These are phyloP conservation scores for Drosophila saltans DNA, from an alignment of 1,140 invertebrate species.

Conservation along the genomic window DNA sequence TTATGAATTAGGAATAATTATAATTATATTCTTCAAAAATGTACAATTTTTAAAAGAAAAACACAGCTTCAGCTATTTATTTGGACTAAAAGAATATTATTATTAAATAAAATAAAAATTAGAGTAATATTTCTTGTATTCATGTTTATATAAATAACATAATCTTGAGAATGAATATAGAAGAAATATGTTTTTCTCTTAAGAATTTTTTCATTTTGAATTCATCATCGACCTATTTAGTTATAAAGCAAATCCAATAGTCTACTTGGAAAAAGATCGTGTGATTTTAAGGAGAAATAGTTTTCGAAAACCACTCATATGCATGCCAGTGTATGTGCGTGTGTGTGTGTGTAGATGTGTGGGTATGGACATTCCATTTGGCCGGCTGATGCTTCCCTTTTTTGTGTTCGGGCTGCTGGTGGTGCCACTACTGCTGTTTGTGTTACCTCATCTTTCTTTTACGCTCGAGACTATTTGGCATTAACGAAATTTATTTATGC, in stretches of 20 bases:
- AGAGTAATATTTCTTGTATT: too few relatives aligned
- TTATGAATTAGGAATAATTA: too few relatives aligned
- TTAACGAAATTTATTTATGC: constrained; percentile 82
- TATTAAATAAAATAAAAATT: too few relatives aligned
- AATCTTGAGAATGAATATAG: not conserved
- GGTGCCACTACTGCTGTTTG: constrained; percentile 41
- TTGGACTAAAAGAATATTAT: too few relatives aligned
- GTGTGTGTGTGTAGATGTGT: constrained; percentile 34
- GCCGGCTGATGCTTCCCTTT: constrained; percentile 34
- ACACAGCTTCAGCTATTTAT: too few relatives aligned
- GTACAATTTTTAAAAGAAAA: too few relatives aligned
- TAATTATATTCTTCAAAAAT: too few relatives aligned
- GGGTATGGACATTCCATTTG: constrained; percentile 58
- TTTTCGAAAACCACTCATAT: constrained; percentile 31
- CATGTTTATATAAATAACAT: not conserved
- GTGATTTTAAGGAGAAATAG: constrained; percentile 22
- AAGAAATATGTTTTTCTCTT: too few relatives aligned
- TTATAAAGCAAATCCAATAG: too few relatives aligned
- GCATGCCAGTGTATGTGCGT: not conserved
- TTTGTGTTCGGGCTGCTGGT: constrained; percentile 23
- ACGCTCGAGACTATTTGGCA: constrained; percentile 79
- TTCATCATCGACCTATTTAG: too few relatives aligned
- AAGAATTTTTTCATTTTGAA: too few relatives aligned
- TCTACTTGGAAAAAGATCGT: too few relatives aligned
- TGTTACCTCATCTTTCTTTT: constrained; percentile 80